phyloP scores from a whole-genome alignment of 37 sponge, comb jelly and placozoan genomes.

The Cladorhizidae sp. region DNA sequence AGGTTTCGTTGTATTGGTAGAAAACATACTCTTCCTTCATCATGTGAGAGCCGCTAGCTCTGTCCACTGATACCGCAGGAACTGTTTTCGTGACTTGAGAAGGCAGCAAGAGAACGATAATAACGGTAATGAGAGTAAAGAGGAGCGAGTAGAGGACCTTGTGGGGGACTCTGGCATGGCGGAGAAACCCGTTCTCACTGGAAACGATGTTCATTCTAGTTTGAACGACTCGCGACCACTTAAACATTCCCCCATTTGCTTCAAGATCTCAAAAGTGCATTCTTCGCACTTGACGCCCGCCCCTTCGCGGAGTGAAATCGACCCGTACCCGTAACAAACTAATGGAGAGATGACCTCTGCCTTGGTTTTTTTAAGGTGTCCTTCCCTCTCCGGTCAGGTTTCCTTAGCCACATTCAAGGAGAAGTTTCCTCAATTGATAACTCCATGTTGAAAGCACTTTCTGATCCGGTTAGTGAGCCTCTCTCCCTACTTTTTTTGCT shows the following conservation, averaged over 20 bases:
- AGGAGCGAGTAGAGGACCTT: conserved; percentile 60
- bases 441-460: too few relatives aligned
- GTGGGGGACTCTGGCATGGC: conserved; percentile 41
- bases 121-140: conserved; percentile 33
- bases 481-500: too few relatives aligned
- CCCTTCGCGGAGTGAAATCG: too few relatives aligned
- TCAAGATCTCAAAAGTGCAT: too few relatives aligned
- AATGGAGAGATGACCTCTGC: too few relatives aligned
- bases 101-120: conserved; percentile 64
- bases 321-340: too few relatives aligned
- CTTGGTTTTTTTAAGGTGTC: too few relatives aligned
- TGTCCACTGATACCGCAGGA: not conserved
- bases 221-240: conserved; percentile 31
- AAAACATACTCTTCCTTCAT: not conserved
- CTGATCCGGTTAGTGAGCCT: too few relatives aligned
- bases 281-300: too few relatives aligned
- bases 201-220: conserved; percentile 26
- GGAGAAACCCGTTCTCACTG: conserved; percentile 31
- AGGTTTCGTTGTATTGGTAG: conserved; percentile 58
- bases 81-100: not conserved
- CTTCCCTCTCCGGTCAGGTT: too few relatives aligned
- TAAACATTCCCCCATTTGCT: conserved; percentile 33
- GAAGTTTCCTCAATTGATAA: too few relatives aligned
- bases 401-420: too few relatives aligned
- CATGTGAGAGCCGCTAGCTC: not conserved